These are phyloP conservation scores for Electrophaes corylata DNA, from an alignment of 2,888 invertebrate genomes.

Conservation along the genomic window DNA sequence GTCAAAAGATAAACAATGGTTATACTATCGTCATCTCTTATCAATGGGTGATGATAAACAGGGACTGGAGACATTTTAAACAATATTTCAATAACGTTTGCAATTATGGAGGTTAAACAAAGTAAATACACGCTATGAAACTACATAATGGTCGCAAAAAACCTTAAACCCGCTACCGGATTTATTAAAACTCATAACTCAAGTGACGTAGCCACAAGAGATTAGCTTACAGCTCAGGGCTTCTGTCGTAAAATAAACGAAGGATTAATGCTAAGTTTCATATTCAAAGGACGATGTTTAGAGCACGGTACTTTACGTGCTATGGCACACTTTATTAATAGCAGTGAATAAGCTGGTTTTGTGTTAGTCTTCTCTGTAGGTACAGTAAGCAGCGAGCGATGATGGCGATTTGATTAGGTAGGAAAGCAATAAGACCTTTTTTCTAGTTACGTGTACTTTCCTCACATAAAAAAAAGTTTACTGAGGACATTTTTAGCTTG, in stretches of 20 bases:
- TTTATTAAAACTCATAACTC: conserved; percentile 6
- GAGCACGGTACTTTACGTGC: not conserved
- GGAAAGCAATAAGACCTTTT: too few relatives aligned
- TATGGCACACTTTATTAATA: not conserved
- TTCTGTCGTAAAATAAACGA: conserved; percentile 7
- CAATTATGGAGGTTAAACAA: too few relatives aligned
- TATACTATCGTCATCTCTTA: too few relatives aligned
- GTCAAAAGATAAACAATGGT: too few relatives aligned
- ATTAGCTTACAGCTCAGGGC: conserved; percentile 3
- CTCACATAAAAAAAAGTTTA: too few relatives aligned
- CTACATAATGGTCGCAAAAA: not conserved
- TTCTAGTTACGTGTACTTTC: too few relatives aligned
- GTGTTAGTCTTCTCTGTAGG: not conserved
- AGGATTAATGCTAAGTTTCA: conserved; percentile 14
- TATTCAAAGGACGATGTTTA: conserved; percentile 7
- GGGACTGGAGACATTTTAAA: too few relatives aligned
- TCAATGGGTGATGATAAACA: too few relatives aligned
- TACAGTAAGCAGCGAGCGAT: too few relatives aligned
- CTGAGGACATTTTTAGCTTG: too few relatives aligned
- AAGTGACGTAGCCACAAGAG: conserved; percentile 4
- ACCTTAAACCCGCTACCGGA: not conserved
- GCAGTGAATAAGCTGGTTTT: not conserved
- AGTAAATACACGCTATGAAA: not conserved
- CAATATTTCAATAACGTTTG: too few relatives aligned
- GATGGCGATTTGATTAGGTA: too few relatives aligned